Evolutionary conservation across 2,113 vertebrate species (phyloP).

Genomic region (Cryptomyrus ogoouensis): DNA sequence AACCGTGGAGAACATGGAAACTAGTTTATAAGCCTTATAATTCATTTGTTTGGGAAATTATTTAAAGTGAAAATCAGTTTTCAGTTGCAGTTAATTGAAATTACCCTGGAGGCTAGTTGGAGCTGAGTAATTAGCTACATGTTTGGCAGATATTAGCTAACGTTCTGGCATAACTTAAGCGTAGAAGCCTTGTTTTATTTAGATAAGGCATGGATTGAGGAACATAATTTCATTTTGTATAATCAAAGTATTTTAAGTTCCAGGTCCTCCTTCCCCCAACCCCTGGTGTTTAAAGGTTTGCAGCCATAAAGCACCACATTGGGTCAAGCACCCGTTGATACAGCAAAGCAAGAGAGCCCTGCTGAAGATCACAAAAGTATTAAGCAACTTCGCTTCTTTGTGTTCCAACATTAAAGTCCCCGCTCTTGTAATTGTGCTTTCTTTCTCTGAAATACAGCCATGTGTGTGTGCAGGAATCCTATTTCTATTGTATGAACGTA

Average conservation of each 20-base stretch:
- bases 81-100: background rate
- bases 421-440: background rate
- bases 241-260: background rate
- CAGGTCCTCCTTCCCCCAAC: background rate
- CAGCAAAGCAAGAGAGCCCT: background rate
- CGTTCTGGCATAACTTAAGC: background rate
- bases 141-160: background rate
- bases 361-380: background rate
- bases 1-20: background rate
- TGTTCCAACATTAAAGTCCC: background rate
- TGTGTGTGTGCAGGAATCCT: background rate
- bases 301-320: background rate
- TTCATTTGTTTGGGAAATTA: background rate
- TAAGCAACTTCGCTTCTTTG: background rate
- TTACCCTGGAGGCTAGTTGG: background rate
- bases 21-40: background rate
- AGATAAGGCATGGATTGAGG: background rate
- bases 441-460: background rate
- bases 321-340: background rate
- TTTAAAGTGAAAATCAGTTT: background rate
- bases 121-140: background rate
- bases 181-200: background rate
- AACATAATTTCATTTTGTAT: background rate
- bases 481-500: background rate
- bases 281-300: background rate